These are phyloP conservation scores for Idris sp. DNA, from an alignment of 1,140 invertebrate genomes.

Conservation along the genomic window DNA sequence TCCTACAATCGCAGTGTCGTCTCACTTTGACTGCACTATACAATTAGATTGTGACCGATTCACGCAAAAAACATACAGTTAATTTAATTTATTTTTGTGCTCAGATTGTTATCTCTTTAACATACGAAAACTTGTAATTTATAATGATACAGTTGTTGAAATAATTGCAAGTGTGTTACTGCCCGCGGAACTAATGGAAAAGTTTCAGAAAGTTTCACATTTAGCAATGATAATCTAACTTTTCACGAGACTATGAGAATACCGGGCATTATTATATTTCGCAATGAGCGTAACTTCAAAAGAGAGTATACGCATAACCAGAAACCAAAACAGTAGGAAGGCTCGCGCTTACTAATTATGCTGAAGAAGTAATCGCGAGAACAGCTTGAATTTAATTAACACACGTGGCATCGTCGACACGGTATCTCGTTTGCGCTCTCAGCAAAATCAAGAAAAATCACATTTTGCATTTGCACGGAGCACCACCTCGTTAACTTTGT, in stretches of 20 bases:
- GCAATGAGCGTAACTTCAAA: conserved; percentile 39
- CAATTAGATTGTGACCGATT: too few species aligned
- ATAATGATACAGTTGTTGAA: too few species aligned
- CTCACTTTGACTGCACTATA: too few species aligned
- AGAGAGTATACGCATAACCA: conserved; percentile 30
- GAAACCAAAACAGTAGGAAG: conserved; percentile 36
- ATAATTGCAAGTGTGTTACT: conserved; percentile 10
- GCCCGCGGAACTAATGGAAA: conserved; percentile 25
- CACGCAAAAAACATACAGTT: too few species aligned
- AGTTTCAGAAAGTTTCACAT: conserved; percentile 36
- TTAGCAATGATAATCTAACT: conserved; percentile 38
- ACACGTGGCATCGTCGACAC: conserved; percentile 45
- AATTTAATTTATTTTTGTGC: too few species aligned
- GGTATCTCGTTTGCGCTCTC: conserved; percentile 30
- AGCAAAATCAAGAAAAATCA: conserved; percentile 52
- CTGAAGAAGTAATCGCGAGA: conserved; percentile 56
- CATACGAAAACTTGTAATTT: too few species aligned
- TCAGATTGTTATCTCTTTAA: too few species aligned
- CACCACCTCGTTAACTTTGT: conserved; percentile 18
- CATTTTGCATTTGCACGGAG: conserved; percentile 11
- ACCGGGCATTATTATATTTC: conserved; percentile 38
- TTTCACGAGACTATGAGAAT: conserved; percentile 34
- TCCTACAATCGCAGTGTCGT: neutral
- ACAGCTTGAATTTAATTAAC: conserved; percentile 63
- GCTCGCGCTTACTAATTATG: conserved; percentile 52